phyloP scores from a whole-genome alignment of 2,797 vertebrate genomes.

The Crossoptilon crossoptilon region DNA sequence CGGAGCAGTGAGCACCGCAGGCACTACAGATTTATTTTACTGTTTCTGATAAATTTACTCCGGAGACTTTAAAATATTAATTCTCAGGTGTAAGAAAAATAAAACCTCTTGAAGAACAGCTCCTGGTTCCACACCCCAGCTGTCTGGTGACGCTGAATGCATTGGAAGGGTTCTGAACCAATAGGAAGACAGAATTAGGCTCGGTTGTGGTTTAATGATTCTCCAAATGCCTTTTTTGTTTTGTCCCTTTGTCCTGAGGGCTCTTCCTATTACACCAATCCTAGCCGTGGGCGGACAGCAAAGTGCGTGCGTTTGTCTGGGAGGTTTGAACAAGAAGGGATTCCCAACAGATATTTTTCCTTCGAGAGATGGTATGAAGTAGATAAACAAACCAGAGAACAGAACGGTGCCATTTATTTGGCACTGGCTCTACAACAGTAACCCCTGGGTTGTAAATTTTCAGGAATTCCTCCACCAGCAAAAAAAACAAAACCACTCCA shows the following conservation, averaged over 20 bases:
- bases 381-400: slow-evolving; percentile 7
- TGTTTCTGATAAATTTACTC: not conserved
- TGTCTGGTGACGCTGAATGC: not conserved
- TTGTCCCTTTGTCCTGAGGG: slow-evolving; percentile 42
- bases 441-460: not conserved
- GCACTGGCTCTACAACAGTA: not conserved
- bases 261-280: not conserved
- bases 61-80: not conserved
- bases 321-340: slow-evolving; percentile 39
- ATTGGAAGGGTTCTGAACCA: slow-evolving; percentile 1
- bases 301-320: slow-evolving; percentile 6
- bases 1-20: not conserved
- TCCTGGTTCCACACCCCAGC: not conserved
- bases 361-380: not conserved
- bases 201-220: slow-evolving; percentile 57
- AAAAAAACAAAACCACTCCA: not conserved
- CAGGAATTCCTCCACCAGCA: not conserved
- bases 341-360: not conserved
- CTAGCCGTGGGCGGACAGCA: not conserved
- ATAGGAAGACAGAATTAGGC: not conserved
- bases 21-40: not conserved
- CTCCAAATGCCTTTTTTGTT: slow-evolving; percentile 50
- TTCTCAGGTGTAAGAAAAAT: not conserved
- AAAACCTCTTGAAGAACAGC: not conserved
- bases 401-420: not conserved